Evolutionary conservation across 92 coral and sea anemone genomes (phyloP).

Genomic region (Epizoanthus ramosus): DNA sequence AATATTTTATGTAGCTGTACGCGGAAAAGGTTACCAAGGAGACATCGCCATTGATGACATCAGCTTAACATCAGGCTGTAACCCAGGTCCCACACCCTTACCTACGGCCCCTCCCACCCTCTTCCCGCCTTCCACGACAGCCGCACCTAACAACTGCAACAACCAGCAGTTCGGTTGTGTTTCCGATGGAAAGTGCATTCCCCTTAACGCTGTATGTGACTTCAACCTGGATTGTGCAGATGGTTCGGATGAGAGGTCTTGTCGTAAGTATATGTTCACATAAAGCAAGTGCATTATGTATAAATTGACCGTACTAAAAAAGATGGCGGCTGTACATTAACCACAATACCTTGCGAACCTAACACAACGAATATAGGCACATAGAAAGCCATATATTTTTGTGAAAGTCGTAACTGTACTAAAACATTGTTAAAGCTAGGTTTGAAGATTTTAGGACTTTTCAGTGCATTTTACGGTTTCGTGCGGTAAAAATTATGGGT

Average conservation of each 20-base stretch:
- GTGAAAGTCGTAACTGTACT: too few relatives aligned
- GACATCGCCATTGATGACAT: conserved; percentile 97
- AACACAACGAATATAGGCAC: too few relatives aligned
- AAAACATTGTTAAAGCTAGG: too few relatives aligned
- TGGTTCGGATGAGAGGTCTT: conserved; percentile 91
- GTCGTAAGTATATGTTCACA: conserved; percentile 76
- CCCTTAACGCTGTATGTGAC: conserved; percentile 74
- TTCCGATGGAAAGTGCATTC: conserved; percentile 73
- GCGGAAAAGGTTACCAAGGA: conserved; percentile 83
- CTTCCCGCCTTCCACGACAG: conserved; percentile 80
- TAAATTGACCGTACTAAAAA: too few relatives aligned
- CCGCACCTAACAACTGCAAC: conserved; percentile 83
- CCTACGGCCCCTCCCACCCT: conserved; percentile 75
- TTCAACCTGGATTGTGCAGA: conserved; percentile 88
- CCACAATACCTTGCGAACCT: too few relatives aligned
- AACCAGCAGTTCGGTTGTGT: conserved; percentile 82
- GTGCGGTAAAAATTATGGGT: too few relatives aligned
- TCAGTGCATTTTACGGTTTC: too few relatives aligned
- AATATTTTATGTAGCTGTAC: conserved; percentile 55
- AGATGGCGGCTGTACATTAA: too few relatives aligned
- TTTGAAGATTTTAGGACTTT: too few relatives aligned
- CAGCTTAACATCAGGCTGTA: conserved; percentile 76
- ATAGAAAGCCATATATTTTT: too few relatives aligned
- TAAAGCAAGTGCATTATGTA: neutral
- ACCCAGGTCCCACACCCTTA: conserved; percentile 54